Evolutionary conservation across 2,888 invertebrate genomes (phyloP).

Genomic region (Agrotis clavis): DNA sequence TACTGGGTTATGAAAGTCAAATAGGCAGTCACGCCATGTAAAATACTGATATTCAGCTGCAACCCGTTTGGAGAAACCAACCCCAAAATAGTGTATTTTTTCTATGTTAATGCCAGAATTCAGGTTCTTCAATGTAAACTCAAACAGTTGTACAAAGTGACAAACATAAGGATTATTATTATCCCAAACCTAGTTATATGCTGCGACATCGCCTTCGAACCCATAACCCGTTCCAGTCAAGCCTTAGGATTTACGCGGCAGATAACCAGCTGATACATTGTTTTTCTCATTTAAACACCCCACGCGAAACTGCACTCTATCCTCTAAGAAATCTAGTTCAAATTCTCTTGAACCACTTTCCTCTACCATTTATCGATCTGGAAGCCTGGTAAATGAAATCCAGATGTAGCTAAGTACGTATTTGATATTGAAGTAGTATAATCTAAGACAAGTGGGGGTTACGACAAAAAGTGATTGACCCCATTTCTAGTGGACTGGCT

Average conservation of each 20-base stretch:
- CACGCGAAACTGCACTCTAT: constrained; percentile 21
- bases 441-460: constrained; percentile 48
- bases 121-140: background rate
- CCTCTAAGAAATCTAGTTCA: background rate
- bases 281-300: constrained; percentile 47
- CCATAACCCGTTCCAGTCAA: constrained; percentile 52
- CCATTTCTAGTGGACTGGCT: constrained; percentile 33
- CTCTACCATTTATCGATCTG: constrained; percentile 49
- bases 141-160: background rate
- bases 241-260: constrained; percentile 54
- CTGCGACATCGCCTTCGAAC: constrained; percentile 22
- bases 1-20: too few relatives aligned
- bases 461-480: constrained; percentile 59
- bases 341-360: background rate
- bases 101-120: background rate
- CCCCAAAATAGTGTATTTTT: too few relatives aligned
- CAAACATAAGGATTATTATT: constrained; percentile 14
- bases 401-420: constrained; percentile 59
- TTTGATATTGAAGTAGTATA: constrained; percentile 53
- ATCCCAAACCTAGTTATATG: constrained; percentile 12
- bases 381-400: constrained; percentile 51
- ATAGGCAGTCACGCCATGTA: too few relatives aligned
- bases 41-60: too few relatives aligned
- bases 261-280: constrained; percentile 60
- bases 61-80: too few relatives aligned